Percentiles rank a stretch among this genome's conserved stretches.
Evolutionary conservation across 1,140 invertebrate species (phyloP).

Genomic region (Periplaneta americana): DNA sequence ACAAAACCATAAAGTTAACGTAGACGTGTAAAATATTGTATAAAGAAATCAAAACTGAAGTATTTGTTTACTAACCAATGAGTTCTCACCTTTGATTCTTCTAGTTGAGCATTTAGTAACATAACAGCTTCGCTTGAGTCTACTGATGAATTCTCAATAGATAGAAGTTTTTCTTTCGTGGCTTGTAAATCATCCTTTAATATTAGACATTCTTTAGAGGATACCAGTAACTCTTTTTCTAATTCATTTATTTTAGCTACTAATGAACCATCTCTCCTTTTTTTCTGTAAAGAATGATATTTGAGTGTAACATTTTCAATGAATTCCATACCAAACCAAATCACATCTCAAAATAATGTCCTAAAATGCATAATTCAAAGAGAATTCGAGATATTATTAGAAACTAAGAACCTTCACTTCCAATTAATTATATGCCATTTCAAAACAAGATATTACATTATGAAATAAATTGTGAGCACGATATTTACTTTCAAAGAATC

Average conservation of each 20-base stretch:
- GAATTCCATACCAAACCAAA: conserved; percentile 20
- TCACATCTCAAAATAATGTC: conserved; percentile 8
- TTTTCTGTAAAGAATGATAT: conserved; percentile 38
- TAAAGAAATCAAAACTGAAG: neutral
- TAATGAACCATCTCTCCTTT: conserved; percentile 51
- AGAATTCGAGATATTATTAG: too few relatives aligned
- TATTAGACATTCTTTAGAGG: conserved; percentile 17
- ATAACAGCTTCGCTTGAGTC: neutral
- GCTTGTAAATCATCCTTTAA: conserved; percentile 21
- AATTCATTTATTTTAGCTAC: conserved; percentile 55
- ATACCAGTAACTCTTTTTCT: conserved; percentile 37
- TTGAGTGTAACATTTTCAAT: conserved; percentile 19
- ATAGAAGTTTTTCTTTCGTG: neutral
- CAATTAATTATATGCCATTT: too few relatives aligned
- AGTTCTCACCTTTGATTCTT: neutral
- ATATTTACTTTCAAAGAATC: too few relatives aligned
- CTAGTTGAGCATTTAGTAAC: neutral
- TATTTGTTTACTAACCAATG: neutral
- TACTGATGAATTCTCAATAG: neutral
- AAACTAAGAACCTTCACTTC: too few relatives aligned
- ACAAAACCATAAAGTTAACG: too few relatives aligned
- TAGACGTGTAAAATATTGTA: too few relatives aligned
- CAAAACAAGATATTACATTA: too few relatives aligned
- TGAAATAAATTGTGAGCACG: too few relatives aligned
- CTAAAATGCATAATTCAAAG: too few relatives aligned